Conservation (phyloP, 1,140 invertebrate genomes). For the Akabosia matsudoensis region DNA sequence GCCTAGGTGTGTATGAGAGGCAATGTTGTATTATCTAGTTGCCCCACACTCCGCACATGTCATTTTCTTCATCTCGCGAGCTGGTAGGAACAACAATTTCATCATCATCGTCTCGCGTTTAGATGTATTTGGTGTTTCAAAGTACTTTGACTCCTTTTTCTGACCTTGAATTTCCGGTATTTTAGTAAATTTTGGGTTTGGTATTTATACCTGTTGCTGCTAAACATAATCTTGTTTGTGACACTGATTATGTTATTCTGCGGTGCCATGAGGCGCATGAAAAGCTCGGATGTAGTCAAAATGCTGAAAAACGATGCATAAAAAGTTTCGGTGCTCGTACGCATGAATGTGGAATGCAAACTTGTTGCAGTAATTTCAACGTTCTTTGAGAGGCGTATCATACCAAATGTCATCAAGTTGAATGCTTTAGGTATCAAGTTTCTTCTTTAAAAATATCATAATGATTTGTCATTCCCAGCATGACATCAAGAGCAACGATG, state of each 20-base stretch:
- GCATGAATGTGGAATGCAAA: no score
- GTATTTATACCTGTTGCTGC: background rate
- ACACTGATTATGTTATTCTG: no score
- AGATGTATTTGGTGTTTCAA: background rate
- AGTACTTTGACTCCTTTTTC: background rate
- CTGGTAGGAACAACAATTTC: background rate
- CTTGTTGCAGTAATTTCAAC: no score
- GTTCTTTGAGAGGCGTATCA: no score
- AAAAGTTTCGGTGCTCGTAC: no score
- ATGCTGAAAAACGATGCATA: no score
- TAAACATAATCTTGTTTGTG: no score
- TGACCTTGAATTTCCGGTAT: conserved; percentile 18
- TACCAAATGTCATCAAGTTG: no score
- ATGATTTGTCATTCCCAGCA: background rate
- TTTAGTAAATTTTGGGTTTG: background rate
- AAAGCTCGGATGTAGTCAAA: no score
- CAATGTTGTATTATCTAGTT: background rate
- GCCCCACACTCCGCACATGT: conserved; percentile 8
- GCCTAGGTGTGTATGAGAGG: background rate
- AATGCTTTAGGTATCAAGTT: no score
- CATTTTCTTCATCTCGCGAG: background rate
- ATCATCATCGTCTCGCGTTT: background rate
- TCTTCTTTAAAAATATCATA: background rate
- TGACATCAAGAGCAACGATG: background rate
- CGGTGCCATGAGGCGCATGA: no score